A percentile compares a stretch with the other conserved stretches of the same genome.
phyloP scores from a whole-genome alignment of 2,888 invertebrate genomes.

The Campoplex capitator region DNA sequence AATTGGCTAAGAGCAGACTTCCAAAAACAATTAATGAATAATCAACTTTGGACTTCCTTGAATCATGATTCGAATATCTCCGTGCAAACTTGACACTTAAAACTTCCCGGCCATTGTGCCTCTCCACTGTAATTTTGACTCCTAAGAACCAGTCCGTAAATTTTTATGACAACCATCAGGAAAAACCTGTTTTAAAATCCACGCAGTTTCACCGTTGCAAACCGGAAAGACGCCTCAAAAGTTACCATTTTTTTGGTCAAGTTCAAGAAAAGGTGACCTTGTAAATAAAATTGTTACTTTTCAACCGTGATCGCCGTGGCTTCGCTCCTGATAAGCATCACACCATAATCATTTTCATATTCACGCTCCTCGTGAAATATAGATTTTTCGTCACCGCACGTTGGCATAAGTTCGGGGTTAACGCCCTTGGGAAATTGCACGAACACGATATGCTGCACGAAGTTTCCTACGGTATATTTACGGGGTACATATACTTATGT shows the following conservation, averaged over 20 bases:
- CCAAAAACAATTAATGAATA: background rate
- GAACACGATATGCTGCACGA: conserved; percentile 63
- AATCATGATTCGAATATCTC: background rate
- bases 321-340: conserved; percentile 18
- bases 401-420: conserved; percentile 72
- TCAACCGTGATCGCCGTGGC: conserved; percentile 24
- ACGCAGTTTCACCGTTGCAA: background rate
- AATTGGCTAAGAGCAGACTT: background rate
- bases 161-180: background rate
- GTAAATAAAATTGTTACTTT: conserved; percentile 30
- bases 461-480: conserved; percentile 11
- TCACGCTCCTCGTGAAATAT: conserved; percentile 39
- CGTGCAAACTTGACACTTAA: conserved; percentile 25
- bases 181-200: conserved; percentile 22
- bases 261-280: background rate
- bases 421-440: conserved; percentile 75
- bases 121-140: background rate
- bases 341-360: conserved; percentile 7
- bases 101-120: conserved; percentile 18
- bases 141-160: conserved; percentile 23
- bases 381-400: conserved; percentile 55
- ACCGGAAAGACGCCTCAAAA: background rate
- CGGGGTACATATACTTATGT: background rate
- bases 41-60: background rate
- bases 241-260: background rate